Evolutionary conservation across 2,113 vertebrate species (phyloP), one percentile per base, ranked within the genome.

Genomic region (Ploceus nigricollis): DNA sequence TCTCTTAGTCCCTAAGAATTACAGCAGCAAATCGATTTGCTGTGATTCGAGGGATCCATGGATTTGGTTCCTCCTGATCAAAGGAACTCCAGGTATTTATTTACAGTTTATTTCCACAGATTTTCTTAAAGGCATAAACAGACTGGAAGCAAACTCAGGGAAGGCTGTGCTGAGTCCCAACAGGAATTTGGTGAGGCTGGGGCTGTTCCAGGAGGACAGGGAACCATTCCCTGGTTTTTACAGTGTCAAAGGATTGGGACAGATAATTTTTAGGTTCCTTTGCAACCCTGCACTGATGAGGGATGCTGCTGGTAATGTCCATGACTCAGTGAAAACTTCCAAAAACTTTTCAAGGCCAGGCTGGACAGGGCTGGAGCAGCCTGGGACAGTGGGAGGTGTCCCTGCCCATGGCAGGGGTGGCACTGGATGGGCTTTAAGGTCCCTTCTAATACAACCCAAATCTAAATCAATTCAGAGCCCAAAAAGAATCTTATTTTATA

Each of bases 311-410:
- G 70, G 25, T 5, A 13, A 27, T 0, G 0, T 12, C 39, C 47
- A 20, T 3, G 27, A 10, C 19, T 50, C 2, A 31, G 9, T 14
- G 28, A 72, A 45, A 63, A 17, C 33, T 37, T 37, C 22, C 63
- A 31, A 39, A 45, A 27, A 4, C 17, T 57, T 68, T 25, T 2
- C 28, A 11, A 68, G 31, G n/a, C 5, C 53, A 47, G 23, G 42
- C 0, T 69, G 71, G 31, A 58, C 0, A 0, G 30, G 45, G 69
- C 22, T 27, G 50, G 63, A 39, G 39, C 21, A 60, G 16, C 35
- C 33, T n/a, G 56, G 66, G 47, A 4, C 3, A 9, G 56, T 13
- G 42, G 27, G 4, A 81, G 21, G 39, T 11, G 39, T 44, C 25
- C 76, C 60, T 65, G 47, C 47, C 53, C 45, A 42, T 23, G n/a